Evolutionary conservation across 2,888 invertebrate genomes (phyloP).

Genomic region (Scotopteryx bipunctaria): DNA sequence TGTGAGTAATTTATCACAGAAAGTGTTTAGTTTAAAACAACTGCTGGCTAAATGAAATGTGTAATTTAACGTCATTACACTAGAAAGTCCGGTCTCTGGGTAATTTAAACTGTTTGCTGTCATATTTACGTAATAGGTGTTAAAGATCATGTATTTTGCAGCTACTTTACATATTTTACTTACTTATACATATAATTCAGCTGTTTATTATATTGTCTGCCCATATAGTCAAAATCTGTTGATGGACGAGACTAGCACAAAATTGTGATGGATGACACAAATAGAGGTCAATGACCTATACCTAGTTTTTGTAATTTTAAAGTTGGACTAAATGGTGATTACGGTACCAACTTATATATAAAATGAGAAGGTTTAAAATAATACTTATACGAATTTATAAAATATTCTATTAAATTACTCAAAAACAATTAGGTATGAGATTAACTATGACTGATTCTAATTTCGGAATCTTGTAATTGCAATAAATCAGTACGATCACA

Average conservation of each 20-base stretch:
- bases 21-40: not conserved
- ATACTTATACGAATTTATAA: too few species aligned
- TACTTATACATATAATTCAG: too few species aligned
- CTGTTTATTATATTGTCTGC: too few species aligned
- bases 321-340: too few species aligned
- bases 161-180: not conserved
- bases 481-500: constrained; percentile 16
- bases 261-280: too few species aligned
- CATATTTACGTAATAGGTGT: constrained; percentile 9
- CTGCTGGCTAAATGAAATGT: constrained; percentile 1
- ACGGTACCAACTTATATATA: too few species aligned
- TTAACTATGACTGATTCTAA: not conserved
- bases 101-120: not conserved
- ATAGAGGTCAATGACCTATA: too few species aligned
- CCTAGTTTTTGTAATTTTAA: too few species aligned
- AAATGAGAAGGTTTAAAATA: too few species aligned
- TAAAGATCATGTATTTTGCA: not conserved
- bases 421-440: not conserved
- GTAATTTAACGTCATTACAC: constrained; percentile 5
- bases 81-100: not conserved
- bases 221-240: too few species aligned
- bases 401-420: too few species aligned
- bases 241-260: too few species aligned
- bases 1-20: not conserved
- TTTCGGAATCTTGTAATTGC: constrained; percentile 3